A percentile compares a stretch with the other conserved stretches of the same genome.
Evolutionary conservation across 2,113 vertebrate species (phyloP).

Genomic region (Chauna torquata): DNA sequence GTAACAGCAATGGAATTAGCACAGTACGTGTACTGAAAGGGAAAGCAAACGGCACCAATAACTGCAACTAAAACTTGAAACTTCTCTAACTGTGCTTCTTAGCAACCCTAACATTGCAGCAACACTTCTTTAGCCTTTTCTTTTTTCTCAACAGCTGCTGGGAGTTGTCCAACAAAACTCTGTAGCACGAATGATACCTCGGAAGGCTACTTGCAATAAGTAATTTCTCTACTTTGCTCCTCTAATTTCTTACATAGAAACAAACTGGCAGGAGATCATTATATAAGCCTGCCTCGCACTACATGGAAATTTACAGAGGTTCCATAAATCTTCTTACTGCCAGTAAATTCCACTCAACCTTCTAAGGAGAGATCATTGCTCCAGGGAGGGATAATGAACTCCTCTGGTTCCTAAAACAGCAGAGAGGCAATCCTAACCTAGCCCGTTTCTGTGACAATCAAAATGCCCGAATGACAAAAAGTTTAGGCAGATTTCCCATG

Average conservation of each 20-base stretch:
- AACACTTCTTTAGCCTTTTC: neutral
- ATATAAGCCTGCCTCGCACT: neutral
- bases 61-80: neutral
- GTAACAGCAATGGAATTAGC: neutral
- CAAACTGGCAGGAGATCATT: neutral
- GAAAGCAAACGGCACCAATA: neutral
- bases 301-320: constrained; percentile 44
- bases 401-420: neutral
- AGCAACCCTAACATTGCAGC: neutral
- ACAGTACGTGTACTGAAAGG: neutral
- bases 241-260: neutral
- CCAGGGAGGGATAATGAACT: constrained; percentile 3
- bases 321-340: constrained; percentile 57
- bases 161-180: neutral
- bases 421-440: neutral
- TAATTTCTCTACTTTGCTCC: neutral
- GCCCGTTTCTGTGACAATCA: neutral
- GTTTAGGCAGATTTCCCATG: neutral
- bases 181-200: neutral
- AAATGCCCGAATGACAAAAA: neutral
- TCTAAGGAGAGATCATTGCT: constrained; percentile 31
- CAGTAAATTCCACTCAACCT: constrained; percentile 55
- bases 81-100: neutral
- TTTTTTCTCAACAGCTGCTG: neutral
- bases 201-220: neutral